Conservation (phyloP, 2,797 vertebrate genomes). For the Melanotaenia parkinsoni region DNA sequence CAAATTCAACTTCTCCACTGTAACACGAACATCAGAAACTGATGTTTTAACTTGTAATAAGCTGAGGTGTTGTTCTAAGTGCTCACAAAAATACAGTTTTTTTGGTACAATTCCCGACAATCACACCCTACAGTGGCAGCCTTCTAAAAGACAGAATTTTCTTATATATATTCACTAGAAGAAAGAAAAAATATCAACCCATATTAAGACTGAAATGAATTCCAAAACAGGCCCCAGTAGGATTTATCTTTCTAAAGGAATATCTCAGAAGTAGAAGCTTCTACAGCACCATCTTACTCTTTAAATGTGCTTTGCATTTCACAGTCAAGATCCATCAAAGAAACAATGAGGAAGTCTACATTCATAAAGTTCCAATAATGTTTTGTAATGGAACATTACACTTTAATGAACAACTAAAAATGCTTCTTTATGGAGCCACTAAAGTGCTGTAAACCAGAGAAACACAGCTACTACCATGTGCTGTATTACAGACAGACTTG, state of each 20-base stretch:
- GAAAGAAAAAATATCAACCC: background rate
- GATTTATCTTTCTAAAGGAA: conserved; percentile 21
- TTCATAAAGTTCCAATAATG: conserved; percentile 70
- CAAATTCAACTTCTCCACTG: conserved; percentile 36
- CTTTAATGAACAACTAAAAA: conserved; percentile 71
- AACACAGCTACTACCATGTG: conserved; percentile 52
- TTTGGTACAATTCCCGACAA: conserved; percentile 25
- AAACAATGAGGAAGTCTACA: conserved; percentile 59
- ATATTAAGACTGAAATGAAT: conserved; percentile 32
- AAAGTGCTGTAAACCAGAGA: conserved; percentile 58
- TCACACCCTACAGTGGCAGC: conserved; percentile 12
- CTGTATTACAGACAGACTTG: conserved; percentile 46
- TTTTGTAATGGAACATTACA: conserved; percentile 72
- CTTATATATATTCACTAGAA: conserved; percentile 33
- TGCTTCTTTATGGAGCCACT: conserved; percentile 62
- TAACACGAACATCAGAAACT: conserved; percentile 25
- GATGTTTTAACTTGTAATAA: conserved; percentile 34
- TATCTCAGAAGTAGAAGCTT: conserved; percentile 19
- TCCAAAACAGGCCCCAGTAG: conserved; percentile 32
- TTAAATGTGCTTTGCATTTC: conserved; percentile 52
- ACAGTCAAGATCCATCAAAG: conserved; percentile 62
- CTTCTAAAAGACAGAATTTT: conserved; percentile 25
- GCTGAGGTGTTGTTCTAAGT: conserved; percentile 14
- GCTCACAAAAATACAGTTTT: conserved; percentile 41
- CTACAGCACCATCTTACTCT: conserved; percentile 34